These are phyloP conservation scores for Amazona vittata DNA, from an alignment of 2,113 vertebrate genomes.

Conservation along the genomic window DNA sequence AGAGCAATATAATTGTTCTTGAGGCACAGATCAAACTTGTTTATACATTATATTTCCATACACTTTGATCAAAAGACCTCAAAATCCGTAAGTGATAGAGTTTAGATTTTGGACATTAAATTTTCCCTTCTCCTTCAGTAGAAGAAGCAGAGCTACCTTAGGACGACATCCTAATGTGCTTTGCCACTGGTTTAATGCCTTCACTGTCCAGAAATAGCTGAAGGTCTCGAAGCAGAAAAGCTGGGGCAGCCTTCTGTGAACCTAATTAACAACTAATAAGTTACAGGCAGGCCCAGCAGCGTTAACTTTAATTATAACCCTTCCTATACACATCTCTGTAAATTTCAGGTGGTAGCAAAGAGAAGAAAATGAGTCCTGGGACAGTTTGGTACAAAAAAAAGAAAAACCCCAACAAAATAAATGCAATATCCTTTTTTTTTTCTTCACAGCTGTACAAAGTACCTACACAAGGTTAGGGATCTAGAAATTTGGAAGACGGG, in stretches of 20 bases:
- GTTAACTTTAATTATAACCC: background rate
- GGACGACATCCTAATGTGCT: background rate
- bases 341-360: background rate
- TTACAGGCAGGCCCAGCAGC: background rate
- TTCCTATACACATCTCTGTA: background rate
- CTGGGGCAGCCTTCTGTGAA: background rate
- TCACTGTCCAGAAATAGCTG: background rate
- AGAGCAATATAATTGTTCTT: background rate
- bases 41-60: background rate
- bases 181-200: background rate
- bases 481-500: background rate
- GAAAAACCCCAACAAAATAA: background rate
- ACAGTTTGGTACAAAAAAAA: background rate
- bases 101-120: background rate
- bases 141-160: background rate
- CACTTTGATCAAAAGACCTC: background rate
- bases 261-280: background rate
- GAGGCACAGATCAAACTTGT: background rate
- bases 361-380: background rate
- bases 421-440: background rate
- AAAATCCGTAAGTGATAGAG: background rate
- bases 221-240: background rate
- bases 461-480: background rate
- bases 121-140: background rate
- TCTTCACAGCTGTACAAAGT: background rate